Evolutionary conservation across 1,140 invertebrate genomes (phyloP).

Genomic region (Mactra quadrangularis): DNA sequence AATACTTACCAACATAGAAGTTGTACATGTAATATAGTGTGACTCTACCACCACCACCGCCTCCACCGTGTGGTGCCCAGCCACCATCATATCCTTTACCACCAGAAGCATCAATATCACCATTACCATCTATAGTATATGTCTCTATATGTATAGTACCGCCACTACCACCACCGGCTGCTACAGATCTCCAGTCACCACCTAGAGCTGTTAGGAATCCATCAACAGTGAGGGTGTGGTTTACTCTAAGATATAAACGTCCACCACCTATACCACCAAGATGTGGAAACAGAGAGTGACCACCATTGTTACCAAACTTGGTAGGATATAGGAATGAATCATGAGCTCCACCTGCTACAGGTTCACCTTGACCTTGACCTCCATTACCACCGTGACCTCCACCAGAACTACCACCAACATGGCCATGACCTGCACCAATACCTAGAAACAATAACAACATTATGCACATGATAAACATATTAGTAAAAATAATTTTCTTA

Average conservation of each 20-base stretch:
- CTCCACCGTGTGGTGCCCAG: conserved; percentile 67
- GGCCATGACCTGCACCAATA: conserved; percentile 61
- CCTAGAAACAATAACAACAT: too few species aligned
- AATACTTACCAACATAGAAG: conserved; percentile 77
- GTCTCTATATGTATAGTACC: conserved; percentile 72
- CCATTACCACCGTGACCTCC: conserved; percentile 78
- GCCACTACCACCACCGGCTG: conserved; percentile 75
- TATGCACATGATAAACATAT: too few species aligned
- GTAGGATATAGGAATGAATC: conserved; percentile 73
- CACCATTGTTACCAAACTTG: conserved; percentile 75
- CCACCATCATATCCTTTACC: conserved; percentile 69
- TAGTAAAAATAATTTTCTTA: too few species aligned
- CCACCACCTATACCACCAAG: conserved; percentile 72
- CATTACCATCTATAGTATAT: conserved; percentile 72
- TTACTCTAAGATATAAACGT: conserved; percentile 64
- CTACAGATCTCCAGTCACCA: conserved; percentile 69
- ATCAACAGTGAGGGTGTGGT: conserved; percentile 71
- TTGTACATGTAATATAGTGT: conserved; percentile 75
- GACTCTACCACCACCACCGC: conserved; percentile 74
- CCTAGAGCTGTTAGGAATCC: conserved; percentile 68
- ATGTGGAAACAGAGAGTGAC: conserved; percentile 72
- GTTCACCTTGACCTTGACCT: conserved; percentile 73
- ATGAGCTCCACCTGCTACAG: conserved; percentile 69
- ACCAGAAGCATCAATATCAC: conserved; percentile 69
- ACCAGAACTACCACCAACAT: conserved; percentile 70